Conservation (phyloP, 2,888 invertebrate genomes). For the Eupithecia abbreviata region DNA sequence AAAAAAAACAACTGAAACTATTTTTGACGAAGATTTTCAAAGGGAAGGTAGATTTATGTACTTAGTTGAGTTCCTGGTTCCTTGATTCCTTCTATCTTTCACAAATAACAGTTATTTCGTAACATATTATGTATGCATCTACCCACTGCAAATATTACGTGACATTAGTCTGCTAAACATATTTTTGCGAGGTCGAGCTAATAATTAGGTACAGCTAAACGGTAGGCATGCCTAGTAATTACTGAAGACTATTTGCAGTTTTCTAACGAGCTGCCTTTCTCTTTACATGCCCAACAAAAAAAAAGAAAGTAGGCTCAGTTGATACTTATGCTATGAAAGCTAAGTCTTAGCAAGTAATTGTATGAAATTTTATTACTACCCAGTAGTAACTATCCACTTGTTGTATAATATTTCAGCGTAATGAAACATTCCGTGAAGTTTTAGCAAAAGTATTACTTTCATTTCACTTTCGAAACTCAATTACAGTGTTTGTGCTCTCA, state of each 20-base stretch:
- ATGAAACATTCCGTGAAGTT: constrained; percentile 47
- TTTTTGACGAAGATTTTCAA: too few species aligned
- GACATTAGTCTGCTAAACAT: constrained; percentile 13
- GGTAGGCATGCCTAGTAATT: constrained; percentile 54
- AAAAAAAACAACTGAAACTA: too few species aligned
- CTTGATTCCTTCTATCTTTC: neutral
- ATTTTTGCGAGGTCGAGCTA: constrained; percentile 16
- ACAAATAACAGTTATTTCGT: constrained; percentile 8
- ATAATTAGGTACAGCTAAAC: constrained; percentile 34
- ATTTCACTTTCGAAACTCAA: constrained; percentile 39
- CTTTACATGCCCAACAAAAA: constrained; percentile 57
- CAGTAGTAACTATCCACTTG: constrained; percentile 17
- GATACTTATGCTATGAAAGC: constrained; percentile 31
- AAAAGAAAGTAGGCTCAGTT: constrained; percentile 61
- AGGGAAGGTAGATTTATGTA: too few species aligned
- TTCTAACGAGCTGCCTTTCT: constrained; percentile 67
- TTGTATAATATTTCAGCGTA: constrained; percentile 33
- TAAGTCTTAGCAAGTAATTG: constrained; percentile 26
- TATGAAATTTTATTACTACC: constrained; percentile 18
- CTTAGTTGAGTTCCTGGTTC: neutral
- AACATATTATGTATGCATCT: constrained; percentile 11
- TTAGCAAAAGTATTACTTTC: constrained; percentile 35
- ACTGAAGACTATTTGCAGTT: constrained; percentile 53
- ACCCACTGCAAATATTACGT: constrained; percentile 14
- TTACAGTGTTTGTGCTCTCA: constrained; percentile 9